These are phyloP conservation scores for Allobates femoralis DNA, from an alignment of 2,797 vertebrate genomes.

Conservation along the genomic window DNA sequence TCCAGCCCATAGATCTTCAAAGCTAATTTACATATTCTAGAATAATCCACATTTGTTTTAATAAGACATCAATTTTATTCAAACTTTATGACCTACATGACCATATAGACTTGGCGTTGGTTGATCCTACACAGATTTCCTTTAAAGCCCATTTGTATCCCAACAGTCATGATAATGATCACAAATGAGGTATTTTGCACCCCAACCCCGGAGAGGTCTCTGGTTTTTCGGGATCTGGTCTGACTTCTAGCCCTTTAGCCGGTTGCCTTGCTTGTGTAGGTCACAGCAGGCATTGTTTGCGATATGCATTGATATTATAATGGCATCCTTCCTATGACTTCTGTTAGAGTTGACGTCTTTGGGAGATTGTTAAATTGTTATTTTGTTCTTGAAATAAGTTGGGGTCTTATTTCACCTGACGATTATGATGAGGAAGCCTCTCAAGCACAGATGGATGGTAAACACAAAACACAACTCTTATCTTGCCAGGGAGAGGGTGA, in stretches of 20 bases:
- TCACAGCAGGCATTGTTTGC: background rate
- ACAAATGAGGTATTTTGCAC: background rate
- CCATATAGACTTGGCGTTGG: too few species aligned
- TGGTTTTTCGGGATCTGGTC: background rate
- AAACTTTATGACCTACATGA: too few species aligned
- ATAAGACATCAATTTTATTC: too few species aligned
- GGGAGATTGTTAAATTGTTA: slow-evolving; percentile 65
- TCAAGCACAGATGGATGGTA: slow-evolving; percentile 78
- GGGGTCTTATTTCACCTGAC: slow-evolving; percentile 66
- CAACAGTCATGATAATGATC: too few species aligned
- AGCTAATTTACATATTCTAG: too few species aligned
- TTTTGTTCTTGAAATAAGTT: slow-evolving; percentile 63
- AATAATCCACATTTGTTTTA: too few species aligned
- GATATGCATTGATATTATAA: slow-evolving; percentile 11
- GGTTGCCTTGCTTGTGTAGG: background rate
- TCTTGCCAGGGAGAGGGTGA: slow-evolving; percentile 75
- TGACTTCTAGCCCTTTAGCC: too few species aligned
- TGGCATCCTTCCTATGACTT: background rate
- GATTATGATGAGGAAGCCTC: slow-evolving; percentile 71
- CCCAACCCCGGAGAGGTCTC: background rate
- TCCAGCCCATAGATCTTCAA: too few species aligned
- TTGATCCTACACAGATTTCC: too few species aligned
- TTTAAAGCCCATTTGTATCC: too few species aligned
- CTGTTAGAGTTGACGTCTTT: slow-evolving; percentile 15
- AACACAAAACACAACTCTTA: slow-evolving; percentile 73